Evolutionary conservation across 2,797 vertebrate genomes (phyloP).

Genomic region (Enteromius paludinosus): DNA sequence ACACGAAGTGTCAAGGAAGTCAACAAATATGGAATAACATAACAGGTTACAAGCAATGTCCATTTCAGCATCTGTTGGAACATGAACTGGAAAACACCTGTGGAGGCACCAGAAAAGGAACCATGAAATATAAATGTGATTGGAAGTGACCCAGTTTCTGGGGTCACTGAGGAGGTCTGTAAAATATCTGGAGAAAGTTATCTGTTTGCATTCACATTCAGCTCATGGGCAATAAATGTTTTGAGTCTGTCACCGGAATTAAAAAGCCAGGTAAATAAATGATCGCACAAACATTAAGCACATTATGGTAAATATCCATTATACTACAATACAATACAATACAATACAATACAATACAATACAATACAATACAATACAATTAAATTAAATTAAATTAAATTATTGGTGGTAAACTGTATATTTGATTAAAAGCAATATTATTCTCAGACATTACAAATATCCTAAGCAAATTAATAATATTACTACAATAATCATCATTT

Average conservation of each 20-base stretch:
- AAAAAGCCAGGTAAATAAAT: too few species aligned
- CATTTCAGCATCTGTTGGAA: slow-evolving; percentile 20
- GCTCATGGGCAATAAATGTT: neutral
- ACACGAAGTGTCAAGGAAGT: neutral
- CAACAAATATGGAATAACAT: slow-evolving; percentile 9
- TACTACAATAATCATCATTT: neutral
- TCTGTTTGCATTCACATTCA: slow-evolving; percentile 10
- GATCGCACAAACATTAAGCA: neutral
- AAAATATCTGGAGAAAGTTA: slow-evolving; percentile 17
- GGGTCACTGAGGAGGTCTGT: slow-evolving; percentile 30
- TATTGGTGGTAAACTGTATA: neutral
- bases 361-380: too few species aligned
- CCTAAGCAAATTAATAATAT: neutral
- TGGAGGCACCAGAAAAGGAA: slow-evolving; percentile 1
- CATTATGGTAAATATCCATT: neutral
- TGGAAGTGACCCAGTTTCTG: slow-evolving; percentile 34
- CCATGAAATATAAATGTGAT: slow-evolving; percentile 13
- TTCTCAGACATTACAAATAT: neutral
- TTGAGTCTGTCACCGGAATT: too few species aligned
- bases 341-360: too few species aligned
- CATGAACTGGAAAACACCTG: slow-evolving; percentile 34
- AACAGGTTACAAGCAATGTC: neutral
- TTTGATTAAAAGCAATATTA: neutral
- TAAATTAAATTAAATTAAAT: too few species aligned
- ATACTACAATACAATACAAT: too few species aligned